A percentile compares a stretch with the other conserved stretches of the same genome.
Conservation (phyloP, 2,888 invertebrate species). For the Latrodectus hesperus region DNA sequence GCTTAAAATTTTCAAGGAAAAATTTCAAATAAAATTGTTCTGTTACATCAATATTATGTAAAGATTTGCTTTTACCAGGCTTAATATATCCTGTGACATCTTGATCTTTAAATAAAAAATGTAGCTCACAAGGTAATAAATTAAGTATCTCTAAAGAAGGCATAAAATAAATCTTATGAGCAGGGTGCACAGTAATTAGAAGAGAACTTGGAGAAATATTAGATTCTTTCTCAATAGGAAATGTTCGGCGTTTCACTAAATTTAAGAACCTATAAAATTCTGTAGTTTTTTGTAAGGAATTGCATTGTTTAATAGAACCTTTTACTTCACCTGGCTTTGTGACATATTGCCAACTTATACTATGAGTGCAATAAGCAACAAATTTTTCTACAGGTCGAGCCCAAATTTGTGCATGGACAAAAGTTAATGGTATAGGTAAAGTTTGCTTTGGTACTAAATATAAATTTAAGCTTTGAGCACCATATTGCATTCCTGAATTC, state of each 20-base stretch:
- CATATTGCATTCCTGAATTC: conserved; percentile 74
- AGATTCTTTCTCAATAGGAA: conserved; percentile 80
- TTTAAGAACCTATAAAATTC: conserved; percentile 62
- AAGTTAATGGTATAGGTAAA: conserved; percentile 85
- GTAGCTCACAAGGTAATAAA: conserved; percentile 83
- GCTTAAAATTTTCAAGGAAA: conserved; percentile 88
- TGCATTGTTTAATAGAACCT: conserved; percentile 40
- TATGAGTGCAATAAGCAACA: conserved; percentile 77
- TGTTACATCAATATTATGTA: conserved; percentile 81
- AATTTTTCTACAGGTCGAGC: conserved; percentile 81
- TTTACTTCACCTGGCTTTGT: conserved; percentile 75
- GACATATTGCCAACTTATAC: conserved; percentile 81
- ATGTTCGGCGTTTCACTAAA: conserved; percentile 81
- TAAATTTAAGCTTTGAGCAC: conserved; percentile 41
- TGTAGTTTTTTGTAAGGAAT: conserved; percentile 40
- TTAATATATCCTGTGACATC: conserved; percentile 75
- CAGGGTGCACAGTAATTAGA: conserved; percentile 78
- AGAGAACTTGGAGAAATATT: conserved; percentile 10
- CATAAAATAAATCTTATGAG: conserved; percentile 88
- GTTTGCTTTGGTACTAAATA: conserved; percentile 74
- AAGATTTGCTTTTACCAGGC: conserved; percentile 76
- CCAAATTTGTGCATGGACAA: conserved; percentile 84
- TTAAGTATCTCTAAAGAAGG: conserved; percentile 90
- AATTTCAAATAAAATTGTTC: conserved; percentile 84
- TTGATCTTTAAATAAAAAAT: conserved; percentile 72